Base-by-base conservation (phyloP, 2,113 vertebrate species). In the Oryctolagus cuniculus region DNA sequence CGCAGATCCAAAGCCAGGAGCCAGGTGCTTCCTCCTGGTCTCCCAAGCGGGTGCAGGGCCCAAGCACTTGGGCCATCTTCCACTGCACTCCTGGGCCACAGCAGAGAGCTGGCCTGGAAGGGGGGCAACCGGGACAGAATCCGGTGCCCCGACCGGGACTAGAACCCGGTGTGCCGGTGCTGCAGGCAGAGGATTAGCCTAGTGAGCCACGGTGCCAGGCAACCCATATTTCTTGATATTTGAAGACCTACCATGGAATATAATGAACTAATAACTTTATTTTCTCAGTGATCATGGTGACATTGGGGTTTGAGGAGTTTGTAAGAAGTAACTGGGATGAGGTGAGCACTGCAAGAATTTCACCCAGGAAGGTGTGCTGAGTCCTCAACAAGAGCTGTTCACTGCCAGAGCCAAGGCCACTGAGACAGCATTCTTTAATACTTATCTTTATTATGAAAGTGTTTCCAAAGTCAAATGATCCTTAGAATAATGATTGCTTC, bases 401-500 rank as follows among this genome's bases (percentile, higher is more conserved):
- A 64, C 38, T 3, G 22, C 95, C 93, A 97, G 78, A 97, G 90
- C 96, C 87, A 97, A 97, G 61, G 95, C 94, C 96, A 96, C 38
- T 24, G 3, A 97, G 80, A 69, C 84, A 38, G 90, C 6, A 81
- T 95, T 98, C 97, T 97, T 58, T 97, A 97, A 98, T 98, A 97
- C 90, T 98, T 97, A 98, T 93, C 95, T 98, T 98, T 98, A 98
- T 98, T 98, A 98, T 98, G 98, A 98, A 98, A 98, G 96, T 98
- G 97, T 98, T 97, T 98, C 96, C 97, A 98, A 98, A 98, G 97
- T 97, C 98, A 98, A 98, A 98, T 96, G 97, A 97, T 97, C 96
- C 93, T 96, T 86, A 98, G 98, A 98, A 98, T 96, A 98, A 95
- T 94, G 84, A 98, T 95, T 98, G 89, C 77, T 98, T 98, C 97